Evolutionary conservation across 2,113 vertebrate species (phyloP).

Genomic region (Oncorhynchus gorbuscha): DNA sequence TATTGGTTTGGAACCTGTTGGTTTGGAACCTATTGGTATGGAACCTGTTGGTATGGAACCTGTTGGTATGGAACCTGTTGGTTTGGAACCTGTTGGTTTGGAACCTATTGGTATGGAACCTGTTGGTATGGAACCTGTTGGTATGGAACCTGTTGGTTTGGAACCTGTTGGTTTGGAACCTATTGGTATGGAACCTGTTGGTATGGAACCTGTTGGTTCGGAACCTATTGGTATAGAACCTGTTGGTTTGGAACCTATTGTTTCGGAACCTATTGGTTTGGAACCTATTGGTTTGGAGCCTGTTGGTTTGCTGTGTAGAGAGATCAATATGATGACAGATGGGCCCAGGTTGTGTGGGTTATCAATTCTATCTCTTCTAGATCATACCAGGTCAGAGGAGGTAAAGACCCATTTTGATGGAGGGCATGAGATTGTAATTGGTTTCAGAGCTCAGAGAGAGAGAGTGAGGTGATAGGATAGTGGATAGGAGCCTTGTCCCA

Average conservation of each 20-base stretch:
- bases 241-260: no score
- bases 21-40: background rate
- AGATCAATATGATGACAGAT: background rate
- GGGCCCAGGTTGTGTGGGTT: background rate
- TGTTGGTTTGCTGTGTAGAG: background rate
- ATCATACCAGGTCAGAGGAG: conserved; percentile 33
- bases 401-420: conserved; percentile 61
- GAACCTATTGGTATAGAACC: no score
- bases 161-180: background rate
- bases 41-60: background rate
- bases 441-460: conserved; percentile 62
- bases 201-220: background rate
- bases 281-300: no score
- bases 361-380: background rate
- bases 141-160: background rate
- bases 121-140: no score
- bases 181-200: background rate
- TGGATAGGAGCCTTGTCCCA: no score
- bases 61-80: background rate
- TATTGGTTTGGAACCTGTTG: no score
- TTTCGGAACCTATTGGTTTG: no score
- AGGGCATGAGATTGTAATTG: conserved; percentile 55
- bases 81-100: no score
- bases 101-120: background rate
- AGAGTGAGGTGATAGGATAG: background rate